phyloP scores from a whole-genome alignment of 2,797 vertebrate genomes.

The Kryptopterus vitreolus region DNA sequence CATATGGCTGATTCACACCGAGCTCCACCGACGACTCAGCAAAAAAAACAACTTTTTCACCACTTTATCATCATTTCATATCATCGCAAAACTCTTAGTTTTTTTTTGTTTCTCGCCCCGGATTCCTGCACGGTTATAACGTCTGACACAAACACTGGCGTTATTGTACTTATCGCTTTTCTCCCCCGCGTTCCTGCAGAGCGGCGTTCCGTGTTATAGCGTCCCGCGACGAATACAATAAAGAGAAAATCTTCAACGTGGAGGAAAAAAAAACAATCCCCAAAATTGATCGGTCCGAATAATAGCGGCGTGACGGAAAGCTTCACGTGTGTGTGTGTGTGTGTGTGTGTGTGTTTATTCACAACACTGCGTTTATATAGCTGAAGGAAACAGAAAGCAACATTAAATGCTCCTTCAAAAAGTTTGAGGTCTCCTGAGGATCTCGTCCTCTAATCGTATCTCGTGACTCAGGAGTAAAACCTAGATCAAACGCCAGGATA shows the following conservation, averaged over 20 bases:
- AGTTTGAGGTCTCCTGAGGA: too few species aligned
- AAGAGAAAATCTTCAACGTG: neutral
- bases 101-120: neutral
- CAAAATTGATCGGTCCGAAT: too few species aligned
- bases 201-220: neutral
- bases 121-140: neutral
- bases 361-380: too few species aligned
- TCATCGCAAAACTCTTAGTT: neutral
- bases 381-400: too few species aligned
- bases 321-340: too few species aligned
- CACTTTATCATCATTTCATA: neutral
- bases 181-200: neutral
- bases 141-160: neutral
- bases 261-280: neutral
- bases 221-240: neutral
- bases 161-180: neutral
- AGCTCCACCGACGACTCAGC: conserved; percentile 13
- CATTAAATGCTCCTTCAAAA: too few species aligned
- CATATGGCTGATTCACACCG: conserved; percentile 24
- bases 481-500: too few species aligned
- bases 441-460: too few species aligned
- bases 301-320: too few species aligned
- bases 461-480: too few species aligned
- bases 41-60: conserved; percentile 9
- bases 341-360: too few species aligned